A percentile compares a stretch with the other conserved stretches of the same genome.
Evolutionary conservation across 1,140 invertebrate genomes (phyloP).

Genomic region (Liolophura sinensis): DNA sequence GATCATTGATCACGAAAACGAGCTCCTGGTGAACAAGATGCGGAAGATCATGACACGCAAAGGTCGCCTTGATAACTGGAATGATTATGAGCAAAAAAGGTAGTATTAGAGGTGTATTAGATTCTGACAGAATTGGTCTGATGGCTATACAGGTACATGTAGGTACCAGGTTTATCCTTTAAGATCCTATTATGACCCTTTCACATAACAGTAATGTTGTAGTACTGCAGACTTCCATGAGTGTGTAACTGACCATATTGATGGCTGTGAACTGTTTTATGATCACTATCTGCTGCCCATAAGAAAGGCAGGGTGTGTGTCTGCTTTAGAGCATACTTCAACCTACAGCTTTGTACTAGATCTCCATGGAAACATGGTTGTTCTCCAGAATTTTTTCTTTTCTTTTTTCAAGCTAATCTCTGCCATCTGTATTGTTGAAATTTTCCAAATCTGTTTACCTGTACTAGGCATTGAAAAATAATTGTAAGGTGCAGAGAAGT

Average conservation of each 20-base stretch:
- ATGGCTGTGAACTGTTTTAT: too few relatives aligned
- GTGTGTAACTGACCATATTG: neutral
- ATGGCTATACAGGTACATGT: neutral
- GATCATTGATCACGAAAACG: slow-evolving; percentile 44
- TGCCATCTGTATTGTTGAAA: neutral
- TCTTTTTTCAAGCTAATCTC: too few relatives aligned
- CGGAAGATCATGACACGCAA: slow-evolving; percentile 37
- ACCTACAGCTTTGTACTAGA: too few relatives aligned
- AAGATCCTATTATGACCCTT: too few relatives aligned
- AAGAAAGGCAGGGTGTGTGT: neutral
- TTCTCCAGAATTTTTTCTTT: too few relatives aligned
- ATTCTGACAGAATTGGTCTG: neutral
- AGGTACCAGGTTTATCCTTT: neutral
- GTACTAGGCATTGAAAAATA: neutral
- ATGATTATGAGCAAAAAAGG: slow-evolving; percentile 41
- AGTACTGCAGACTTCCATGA: too few relatives aligned
- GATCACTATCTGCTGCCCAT: too few relatives aligned
- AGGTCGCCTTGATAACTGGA: slow-evolving; percentile 41
- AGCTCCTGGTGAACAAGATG: slow-evolving; percentile 46
- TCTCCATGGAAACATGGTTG: too few relatives aligned
- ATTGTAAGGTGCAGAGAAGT: neutral
- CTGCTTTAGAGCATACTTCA: too few relatives aligned
- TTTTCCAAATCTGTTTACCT: neutral
- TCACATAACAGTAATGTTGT: too few relatives aligned
- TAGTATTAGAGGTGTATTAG: too few relatives aligned